A percentile compares a stretch with the other conserved stretches of the same genome.
These are phyloP conservation scores for Alauda arvensis DNA, from an alignment of 2,797 vertebrate species.

Conservation along the genomic window DNA sequence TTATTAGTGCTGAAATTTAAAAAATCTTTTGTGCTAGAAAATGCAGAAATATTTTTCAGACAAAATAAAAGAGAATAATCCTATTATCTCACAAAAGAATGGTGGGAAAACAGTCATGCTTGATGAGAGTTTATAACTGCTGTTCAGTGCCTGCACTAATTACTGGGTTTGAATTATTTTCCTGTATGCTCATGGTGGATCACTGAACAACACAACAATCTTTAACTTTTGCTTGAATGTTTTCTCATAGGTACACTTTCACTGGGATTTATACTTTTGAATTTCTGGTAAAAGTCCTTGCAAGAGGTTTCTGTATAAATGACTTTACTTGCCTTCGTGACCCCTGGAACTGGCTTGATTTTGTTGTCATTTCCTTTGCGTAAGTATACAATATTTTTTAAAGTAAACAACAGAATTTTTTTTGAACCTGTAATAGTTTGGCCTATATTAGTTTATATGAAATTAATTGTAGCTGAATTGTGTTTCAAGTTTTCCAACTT, in stretches of 20 bases:
- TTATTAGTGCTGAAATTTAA: neutral
- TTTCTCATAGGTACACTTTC: conserved; percentile 83
- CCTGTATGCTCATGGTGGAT: neutral
- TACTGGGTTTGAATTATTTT: neutral
- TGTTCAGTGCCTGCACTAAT: neutral
- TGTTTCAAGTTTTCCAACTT: neutral
- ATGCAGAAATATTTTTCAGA: neutral
- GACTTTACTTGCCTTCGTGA: conserved; percentile 95
- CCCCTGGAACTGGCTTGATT: conserved; percentile 98
- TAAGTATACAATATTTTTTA: conserved; percentile 77
- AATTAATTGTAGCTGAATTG: neutral
- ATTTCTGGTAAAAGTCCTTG: conserved; percentile 91
- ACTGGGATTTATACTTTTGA: conserved; percentile 98
- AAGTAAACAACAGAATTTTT: neutral
- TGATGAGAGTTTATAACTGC: neutral
- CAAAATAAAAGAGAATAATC: neutral
- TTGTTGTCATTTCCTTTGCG: conserved; percentile 93
- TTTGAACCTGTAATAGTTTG: neutral
- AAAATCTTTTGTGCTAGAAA: neutral
- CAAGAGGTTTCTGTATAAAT: conserved; percentile 93
- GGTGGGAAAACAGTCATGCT: neutral
- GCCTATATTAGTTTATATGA: neutral
- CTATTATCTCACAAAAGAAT: neutral
- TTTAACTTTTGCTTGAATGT: conserved; percentile 1
- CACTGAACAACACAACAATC: neutral